A percentile compares a stretch with the other conserved stretches of the same genome.
Conservation (phyloP, 2,113 vertebrate genomes). For the Balaeniceps rex region DNA sequence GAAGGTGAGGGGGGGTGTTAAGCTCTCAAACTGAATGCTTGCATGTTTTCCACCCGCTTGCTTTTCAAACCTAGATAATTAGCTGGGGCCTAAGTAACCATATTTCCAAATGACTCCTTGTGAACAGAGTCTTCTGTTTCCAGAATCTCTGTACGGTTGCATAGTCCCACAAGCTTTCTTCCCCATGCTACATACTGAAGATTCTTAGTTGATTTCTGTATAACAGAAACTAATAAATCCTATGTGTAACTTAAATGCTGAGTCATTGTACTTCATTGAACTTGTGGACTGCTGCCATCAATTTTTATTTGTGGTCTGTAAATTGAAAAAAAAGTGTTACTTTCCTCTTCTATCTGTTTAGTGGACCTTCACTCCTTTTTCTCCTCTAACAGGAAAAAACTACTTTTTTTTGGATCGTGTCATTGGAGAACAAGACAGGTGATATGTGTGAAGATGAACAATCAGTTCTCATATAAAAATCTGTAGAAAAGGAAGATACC, state of each 20-base stretch:
- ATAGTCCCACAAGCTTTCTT: not conserved
- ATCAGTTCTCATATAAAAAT: not conserved
- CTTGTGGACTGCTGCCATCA: not conserved
- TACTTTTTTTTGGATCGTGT: not conserved
- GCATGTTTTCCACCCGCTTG: not conserved
- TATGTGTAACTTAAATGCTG: conserved; percentile 6
- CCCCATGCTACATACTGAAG: not conserved
- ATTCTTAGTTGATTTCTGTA: conserved; percentile 34
- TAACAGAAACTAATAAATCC: conserved; percentile 46
- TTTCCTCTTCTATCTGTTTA: not conserved
- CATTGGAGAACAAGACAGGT: not conserved
- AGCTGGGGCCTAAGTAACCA: not conserved
- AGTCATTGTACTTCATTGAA: conserved; percentile 36
- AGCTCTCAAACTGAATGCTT: not conserved
- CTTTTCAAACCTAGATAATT: not conserved
- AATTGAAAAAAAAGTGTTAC: not conserved
- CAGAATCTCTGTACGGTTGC: not conserved
- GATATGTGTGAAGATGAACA: not conserved
- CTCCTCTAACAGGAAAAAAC: not conserved
- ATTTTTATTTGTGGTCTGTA: not conserved
- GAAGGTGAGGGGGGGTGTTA: not conserved
- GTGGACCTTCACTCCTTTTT: not conserved
- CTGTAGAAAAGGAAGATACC: not conserved
- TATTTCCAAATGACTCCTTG: not conserved
- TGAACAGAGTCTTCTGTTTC: not conserved